Conservation (phyloP, 2,113 vertebrate genomes). For the Gopherus evgoodei region DNA sequence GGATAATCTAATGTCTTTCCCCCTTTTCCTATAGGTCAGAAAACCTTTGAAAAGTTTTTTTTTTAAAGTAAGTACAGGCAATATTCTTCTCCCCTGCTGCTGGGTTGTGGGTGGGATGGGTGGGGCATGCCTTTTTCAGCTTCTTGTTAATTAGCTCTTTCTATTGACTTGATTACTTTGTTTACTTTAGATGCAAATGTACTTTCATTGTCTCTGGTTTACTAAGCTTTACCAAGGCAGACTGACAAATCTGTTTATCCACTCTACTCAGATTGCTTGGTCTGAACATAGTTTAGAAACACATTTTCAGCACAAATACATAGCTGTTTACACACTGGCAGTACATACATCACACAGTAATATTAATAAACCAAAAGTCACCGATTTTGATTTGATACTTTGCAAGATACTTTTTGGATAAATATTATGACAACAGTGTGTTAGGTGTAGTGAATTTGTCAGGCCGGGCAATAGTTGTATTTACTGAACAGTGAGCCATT, state of each 20-base stretch:
- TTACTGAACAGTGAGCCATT: not conserved
- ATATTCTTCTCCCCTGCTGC: not conserved
- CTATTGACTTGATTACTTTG: not conserved
- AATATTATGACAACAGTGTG: not conserved
- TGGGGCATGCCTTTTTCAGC: not conserved
- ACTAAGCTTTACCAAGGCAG: not conserved
- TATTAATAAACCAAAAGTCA: not conserved
- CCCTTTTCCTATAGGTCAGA: not conserved
- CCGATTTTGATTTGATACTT: not conserved
- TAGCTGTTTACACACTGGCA: not conserved
- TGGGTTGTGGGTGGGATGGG: not conserved
- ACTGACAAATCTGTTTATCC: not conserved
- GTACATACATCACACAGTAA: not conserved
- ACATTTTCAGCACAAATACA: not conserved
- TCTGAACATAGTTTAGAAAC: not conserved
- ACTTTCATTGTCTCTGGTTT: not conserved
- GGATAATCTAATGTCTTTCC: not conserved
- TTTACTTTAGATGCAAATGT: not conserved
- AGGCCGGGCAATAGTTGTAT: not conserved
- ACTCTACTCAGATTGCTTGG: not conserved
- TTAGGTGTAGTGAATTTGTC: not conserved
- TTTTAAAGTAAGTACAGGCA: not conserved
- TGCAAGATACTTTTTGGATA: not conserved
- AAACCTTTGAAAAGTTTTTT: not conserved
- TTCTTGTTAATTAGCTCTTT: not conserved